phyloP scores from a whole-genome alignment of 2,888 invertebrate genomes.

The Euplexia lucipara region DNA sequence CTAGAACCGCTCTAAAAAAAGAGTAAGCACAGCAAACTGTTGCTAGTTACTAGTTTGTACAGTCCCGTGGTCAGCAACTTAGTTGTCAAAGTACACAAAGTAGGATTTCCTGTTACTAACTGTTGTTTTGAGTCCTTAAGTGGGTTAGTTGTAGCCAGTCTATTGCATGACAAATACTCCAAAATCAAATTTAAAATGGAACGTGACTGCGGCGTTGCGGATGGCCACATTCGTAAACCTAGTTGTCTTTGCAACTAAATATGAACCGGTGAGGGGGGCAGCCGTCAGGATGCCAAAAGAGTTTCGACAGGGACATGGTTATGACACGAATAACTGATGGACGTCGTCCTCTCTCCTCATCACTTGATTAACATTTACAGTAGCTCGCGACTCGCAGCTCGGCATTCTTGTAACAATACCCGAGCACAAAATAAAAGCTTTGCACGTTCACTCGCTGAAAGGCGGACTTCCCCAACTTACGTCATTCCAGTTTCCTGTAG shows the following conservation, averaged over 20 bases:
- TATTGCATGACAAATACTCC: conserved; percentile 49
- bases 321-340: conserved; percentile 87
- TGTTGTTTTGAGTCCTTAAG: conserved; percentile 65
- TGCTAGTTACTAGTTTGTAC: conserved; percentile 45
- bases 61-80: conserved; percentile 62
- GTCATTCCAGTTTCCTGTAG: conserved; percentile 77
- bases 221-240: conserved; percentile 5
- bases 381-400: conserved; percentile 81
- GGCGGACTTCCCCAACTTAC: conserved; percentile 82
- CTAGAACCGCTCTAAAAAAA: conserved; percentile 29
- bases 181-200: conserved; percentile 60
- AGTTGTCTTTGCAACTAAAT: conserved; percentile 38
- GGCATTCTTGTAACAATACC: conserved; percentile 87
- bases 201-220: conserved; percentile 39
- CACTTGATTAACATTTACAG: conserved; percentile 88
- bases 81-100: conserved; percentile 70
- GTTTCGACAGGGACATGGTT: conserved; percentile 80
- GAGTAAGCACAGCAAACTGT: conserved; percentile 36
- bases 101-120: conserved; percentile 69
- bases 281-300: conserved; percentile 72
- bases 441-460: conserved; percentile 86
- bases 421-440: conserved; percentile 87
- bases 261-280: conserved; percentile 56
- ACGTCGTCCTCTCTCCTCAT: conserved; percentile 80
- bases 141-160: conserved; percentile 60